phyloP scores from a whole-genome alignment of 2,797 vertebrate genomes.

The Micromesistius poutassou region DNA sequence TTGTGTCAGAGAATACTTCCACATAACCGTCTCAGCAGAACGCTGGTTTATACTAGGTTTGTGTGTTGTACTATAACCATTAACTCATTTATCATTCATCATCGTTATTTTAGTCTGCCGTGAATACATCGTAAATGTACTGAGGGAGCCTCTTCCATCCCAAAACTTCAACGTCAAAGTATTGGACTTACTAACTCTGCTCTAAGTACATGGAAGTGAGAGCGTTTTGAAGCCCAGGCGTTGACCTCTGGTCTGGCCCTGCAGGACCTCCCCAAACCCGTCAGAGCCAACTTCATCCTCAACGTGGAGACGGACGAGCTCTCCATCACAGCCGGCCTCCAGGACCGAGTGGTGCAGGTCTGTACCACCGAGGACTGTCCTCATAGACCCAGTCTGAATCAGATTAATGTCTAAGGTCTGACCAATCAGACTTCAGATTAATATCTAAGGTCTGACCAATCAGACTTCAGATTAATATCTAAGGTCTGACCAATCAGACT shows the following conservation, averaged over 20 bases:
- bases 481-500: no score
- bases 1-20: no score
- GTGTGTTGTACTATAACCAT: neutral
- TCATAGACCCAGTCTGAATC: neutral
- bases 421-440: neutral
- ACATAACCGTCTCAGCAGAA: no score
- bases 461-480: no score
- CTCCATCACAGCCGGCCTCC: slow-evolving; percentile 81
- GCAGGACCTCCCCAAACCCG: slow-evolving; percentile 78
- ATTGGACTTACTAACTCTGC: neutral
- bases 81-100: neutral
- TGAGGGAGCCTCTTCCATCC: neutral
- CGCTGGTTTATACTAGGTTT: no score
- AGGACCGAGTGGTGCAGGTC: slow-evolving; percentile 83
- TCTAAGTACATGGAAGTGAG: neutral
- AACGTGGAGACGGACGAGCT: slow-evolving; percentile 82
- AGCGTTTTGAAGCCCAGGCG: neutral
- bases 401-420: no score
- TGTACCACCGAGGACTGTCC: slow-evolving; percentile 6
- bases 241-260: neutral
- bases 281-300: slow-evolving; percentile 80
- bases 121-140: neutral
- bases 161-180: no score
- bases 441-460: no score
- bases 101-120: no score